Percentiles rank a stretch among this genome's conserved stretches.
Evolutionary conservation across 2,888 invertebrate genomes (phyloP).

Genomic region (Protodeltote pygarga): DNA sequence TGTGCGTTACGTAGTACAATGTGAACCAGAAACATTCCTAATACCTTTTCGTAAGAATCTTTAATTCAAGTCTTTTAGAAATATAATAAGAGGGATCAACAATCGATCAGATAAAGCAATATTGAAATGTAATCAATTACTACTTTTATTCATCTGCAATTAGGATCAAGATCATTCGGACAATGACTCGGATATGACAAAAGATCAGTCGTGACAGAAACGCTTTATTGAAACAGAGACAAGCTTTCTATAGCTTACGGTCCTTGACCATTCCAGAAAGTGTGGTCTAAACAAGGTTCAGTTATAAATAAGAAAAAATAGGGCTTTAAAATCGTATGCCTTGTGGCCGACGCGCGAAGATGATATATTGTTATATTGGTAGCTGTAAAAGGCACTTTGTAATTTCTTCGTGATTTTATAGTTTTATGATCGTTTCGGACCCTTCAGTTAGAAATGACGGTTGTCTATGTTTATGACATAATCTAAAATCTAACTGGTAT

Average conservation of each 20-base stretch:
- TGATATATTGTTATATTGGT: conserved; percentile 82
- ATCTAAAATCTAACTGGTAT: conserved; percentile 61
- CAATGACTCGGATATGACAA: conserved; percentile 64
- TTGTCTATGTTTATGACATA: conserved; percentile 67
- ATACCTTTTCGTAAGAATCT: background rate
- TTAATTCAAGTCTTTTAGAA: background rate
- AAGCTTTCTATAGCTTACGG: conserved; percentile 71
- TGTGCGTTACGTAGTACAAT: too few species aligned
- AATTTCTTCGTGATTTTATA: conserved; percentile 78
- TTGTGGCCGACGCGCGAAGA: conserved; percentile 66
- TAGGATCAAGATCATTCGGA: conserved; percentile 75
- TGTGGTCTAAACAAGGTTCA: conserved; percentile 67
- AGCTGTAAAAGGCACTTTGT: conserved; percentile 77
- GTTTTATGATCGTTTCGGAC: conserved; percentile 75
- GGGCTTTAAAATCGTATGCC: conserved; percentile 50
- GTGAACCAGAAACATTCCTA: too few species aligned
- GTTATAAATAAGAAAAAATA: conserved; percentile 63
- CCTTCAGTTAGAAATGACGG: conserved; percentile 66
- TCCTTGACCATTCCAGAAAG: conserved; percentile 80
- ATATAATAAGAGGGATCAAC: background rate
- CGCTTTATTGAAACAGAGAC: conserved; percentile 68
- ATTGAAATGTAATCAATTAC: conserved; percentile 36
- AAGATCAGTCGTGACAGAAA: conserved; percentile 75
- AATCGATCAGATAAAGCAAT: conserved; percentile 9
- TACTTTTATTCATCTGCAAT: conserved; percentile 54